Conservation (phyloP, 2,113 vertebrate species). For the Athene noctua region DNA sequence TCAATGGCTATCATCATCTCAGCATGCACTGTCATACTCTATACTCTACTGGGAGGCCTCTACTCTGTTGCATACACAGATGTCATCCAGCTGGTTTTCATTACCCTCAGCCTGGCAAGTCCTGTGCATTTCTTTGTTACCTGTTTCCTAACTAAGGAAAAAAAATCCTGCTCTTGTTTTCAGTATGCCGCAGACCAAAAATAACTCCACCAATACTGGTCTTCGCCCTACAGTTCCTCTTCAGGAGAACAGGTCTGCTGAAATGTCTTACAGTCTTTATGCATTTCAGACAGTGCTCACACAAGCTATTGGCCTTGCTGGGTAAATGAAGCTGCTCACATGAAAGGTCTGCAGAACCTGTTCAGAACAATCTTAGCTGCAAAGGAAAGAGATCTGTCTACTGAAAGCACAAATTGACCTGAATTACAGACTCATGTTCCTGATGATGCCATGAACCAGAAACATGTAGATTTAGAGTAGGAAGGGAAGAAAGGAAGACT, state of each 20-base stretch:
- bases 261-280: background rate
- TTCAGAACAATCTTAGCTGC: background rate
- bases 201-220: background rate
- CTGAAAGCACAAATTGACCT: background rate
- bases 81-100: constrained; percentile 82
- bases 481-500: background rate
- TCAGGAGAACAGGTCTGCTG: background rate
- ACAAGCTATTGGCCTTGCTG: background rate
- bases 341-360: background rate
- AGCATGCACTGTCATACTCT: constrained; percentile 76
- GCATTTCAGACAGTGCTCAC: background rate
- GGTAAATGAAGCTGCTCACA: background rate
- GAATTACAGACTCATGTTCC: background rate
- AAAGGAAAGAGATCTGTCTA: background rate
- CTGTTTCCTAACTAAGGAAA: background rate
- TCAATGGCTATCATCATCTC: constrained; percentile 78
- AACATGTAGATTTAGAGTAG: background rate
- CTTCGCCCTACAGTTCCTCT: background rate
- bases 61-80: constrained; percentile 88
- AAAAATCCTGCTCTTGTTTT: background rate
- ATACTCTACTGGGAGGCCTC: constrained; percentile 83
- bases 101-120: constrained; percentile 80
- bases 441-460: background rate
- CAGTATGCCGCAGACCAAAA: background rate
- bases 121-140: background rate